Conservation (phyloP, 2,113 vertebrate species). For the Lates calcarifer region DNA sequence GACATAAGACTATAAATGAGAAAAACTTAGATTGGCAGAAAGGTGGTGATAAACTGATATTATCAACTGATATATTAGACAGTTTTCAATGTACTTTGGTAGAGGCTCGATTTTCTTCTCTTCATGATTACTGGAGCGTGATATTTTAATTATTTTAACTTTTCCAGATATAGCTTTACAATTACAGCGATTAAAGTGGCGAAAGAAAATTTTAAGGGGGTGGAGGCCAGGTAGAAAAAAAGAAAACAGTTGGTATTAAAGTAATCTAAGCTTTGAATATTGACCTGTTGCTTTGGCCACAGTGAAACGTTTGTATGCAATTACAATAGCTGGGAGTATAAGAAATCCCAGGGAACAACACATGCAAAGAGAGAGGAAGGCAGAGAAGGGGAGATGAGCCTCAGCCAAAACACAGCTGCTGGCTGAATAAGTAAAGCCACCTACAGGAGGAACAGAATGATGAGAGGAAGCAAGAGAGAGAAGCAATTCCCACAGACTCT, state of each 20-base stretch:
- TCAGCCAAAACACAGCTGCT: slow-evolving; percentile 61
- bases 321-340: slow-evolving; percentile 7
- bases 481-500: slow-evolving; percentile 49
- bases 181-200: background rate
- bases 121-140: no score
- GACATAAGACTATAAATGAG: background rate
- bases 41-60: no score
- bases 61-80: no score
- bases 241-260: background rate
- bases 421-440: slow-evolving; percentile 70
- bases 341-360: slow-evolving; percentile 9
- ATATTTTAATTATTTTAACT: no score
- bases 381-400: slow-evolving; percentile 7
- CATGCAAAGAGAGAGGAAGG: slow-evolving; percentile 15
- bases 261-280: background rate
- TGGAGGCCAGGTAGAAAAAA: background rate
- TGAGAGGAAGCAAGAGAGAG: slow-evolving; percentile 41
- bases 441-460: slow-evolving; percentile 53
- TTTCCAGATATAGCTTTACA: background rate
- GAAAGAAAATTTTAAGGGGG: background rate
- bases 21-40: no score
- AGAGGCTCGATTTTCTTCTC: no score
- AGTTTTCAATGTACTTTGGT: background rate
- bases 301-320: slow-evolving; percentile 18
- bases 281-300: slow-evolving; percentile 12